Evolutionary conservation across 2,113 vertebrate species (phyloP).

Genomic region (Pitta sordida): DNA sequence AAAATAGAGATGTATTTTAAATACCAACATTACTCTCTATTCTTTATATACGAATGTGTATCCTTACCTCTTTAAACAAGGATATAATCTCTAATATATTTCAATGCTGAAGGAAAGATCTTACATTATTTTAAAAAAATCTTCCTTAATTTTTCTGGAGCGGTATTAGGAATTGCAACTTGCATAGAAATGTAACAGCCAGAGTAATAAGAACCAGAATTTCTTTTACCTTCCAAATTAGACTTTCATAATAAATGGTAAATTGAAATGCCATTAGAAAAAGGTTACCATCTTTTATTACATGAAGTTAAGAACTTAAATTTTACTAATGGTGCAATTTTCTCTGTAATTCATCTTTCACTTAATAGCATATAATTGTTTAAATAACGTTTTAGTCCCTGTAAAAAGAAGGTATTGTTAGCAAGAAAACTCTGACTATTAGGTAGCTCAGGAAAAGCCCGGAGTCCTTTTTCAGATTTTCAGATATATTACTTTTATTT

Average conservation of each 20-base stretch:
- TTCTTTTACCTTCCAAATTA: slow-evolving; percentile 57
- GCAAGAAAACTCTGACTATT: not conserved
- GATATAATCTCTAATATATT: not conserved
- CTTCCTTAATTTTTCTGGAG: slow-evolving; percentile 17
- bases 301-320: slow-evolving; percentile 64
- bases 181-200: not conserved
- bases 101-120: not conserved
- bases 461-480: not conserved
- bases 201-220: slow-evolving; percentile 44
- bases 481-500: not conserved
- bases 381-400: slow-evolving; percentile 57
- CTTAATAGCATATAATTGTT: slow-evolving; percentile 70
- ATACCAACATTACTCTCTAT: not conserved
- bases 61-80: not conserved
- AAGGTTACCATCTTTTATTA: slow-evolving; percentile 64
- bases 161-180: slow-evolving; percentile 11
- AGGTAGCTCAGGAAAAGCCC: not conserved
- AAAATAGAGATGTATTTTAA: not conserved
- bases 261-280: slow-evolving; percentile 62
- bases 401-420: slow-evolving; percentile 57
- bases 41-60: not conserved
- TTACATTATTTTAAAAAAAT: slow-evolving; percentile 1
- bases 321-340: slow-evolving; percentile 74
- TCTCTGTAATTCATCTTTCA: slow-evolving; percentile 65
- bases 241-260: slow-evolving; percentile 57